Base-by-base conservation (phyloP, 2,113 vertebrate genomes). In the Brevimyrus niger region DNA sequence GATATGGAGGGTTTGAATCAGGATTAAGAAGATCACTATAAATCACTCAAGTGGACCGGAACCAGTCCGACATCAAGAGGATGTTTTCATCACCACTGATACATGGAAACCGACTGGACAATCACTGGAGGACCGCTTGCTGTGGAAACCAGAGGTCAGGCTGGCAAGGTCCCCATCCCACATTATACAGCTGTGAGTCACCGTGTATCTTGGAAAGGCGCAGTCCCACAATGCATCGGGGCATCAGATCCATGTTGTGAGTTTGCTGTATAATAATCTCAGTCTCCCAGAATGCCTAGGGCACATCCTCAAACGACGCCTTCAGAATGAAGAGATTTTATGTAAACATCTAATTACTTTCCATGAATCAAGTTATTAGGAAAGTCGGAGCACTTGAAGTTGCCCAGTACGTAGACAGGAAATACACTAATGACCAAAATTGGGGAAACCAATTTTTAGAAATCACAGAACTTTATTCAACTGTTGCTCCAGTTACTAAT, bases 1-100 rank as follows among this genome's bases (percentile, higher is more conserved):
- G 47, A 53, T 53, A 53, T 55, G 86, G 53, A 27, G 48, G 86
- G 86, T 3, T 87, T 87, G 27, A 27, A 87, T 58, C 17, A 0
- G 31, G 50, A 87, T 87, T 87, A 87, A 55, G 19, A 53, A 42
- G 50, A 55, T 87, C 86, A 87, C 15, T 87, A 53, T 35, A 58
- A 87, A 87, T 87, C 48, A 53, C 48, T 87, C 86, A 38, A 50
- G 23, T n/a, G 48, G 31, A 87, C 86, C 48, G 21, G 47, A 55
- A 87, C 86, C 7, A 51, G 27, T 6, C 47, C 13, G 51, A 87
- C 48, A 53, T 87, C 86, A 87, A 87, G 48, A 55, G 85, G 27
- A 86, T 86, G 31, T 53, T 51, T 35, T 86, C 46, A 53, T 86
- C 85, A 27, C 31, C 48, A 38, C 27, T 35, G 86, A 87, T 15